These are phyloP conservation scores for Calonectris borealis DNA, from an alignment of 2,113 vertebrate species.

Conservation along the genomic window DNA sequence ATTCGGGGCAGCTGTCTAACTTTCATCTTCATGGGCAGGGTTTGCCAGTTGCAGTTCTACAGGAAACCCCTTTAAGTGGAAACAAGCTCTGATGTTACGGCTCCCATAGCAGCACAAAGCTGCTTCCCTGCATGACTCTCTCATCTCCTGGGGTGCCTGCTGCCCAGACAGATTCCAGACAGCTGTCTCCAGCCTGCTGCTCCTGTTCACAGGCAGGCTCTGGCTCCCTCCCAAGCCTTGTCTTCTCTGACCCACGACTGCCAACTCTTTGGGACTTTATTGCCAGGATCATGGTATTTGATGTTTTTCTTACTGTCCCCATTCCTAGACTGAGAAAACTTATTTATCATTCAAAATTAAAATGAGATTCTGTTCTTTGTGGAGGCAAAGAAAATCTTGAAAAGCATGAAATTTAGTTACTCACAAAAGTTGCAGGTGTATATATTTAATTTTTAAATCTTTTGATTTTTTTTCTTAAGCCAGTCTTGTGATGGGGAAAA, in stretches of 20 bases:
- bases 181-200: conserved; percentile 65
- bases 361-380: background rate
- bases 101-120: conserved; percentile 36
- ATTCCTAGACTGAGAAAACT: conserved; percentile 25
- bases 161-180: conserved; percentile 62
- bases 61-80: conserved; percentile 23
- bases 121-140: conserved; percentile 37
- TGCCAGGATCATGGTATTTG: conserved; percentile 30
- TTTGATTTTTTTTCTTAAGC: background rate
- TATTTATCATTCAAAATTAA: conserved; percentile 22
- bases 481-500: background rate
- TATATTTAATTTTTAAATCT: background rate
- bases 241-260: conserved; percentile 33
- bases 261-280: conserved; percentile 17
- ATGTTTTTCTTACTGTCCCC: conserved; percentile 38
- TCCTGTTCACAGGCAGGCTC: conserved; percentile 39
- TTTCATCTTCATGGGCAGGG: background rate
- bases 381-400: conserved; percentile 4
- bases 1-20: background rate
- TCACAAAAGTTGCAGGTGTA: background rate
- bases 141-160: conserved; percentile 50
- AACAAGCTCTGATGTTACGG: background rate
- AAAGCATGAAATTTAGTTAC: background rate
- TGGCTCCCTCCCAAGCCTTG: conserved; percentile 58
- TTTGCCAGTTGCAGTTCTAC: background rate